Percentiles rank a stretch among this genome's conserved stretches.
phyloP scores from a whole-genome alignment of 2,113 vertebrate genomes.

The Urocitellus parryii region DNA sequence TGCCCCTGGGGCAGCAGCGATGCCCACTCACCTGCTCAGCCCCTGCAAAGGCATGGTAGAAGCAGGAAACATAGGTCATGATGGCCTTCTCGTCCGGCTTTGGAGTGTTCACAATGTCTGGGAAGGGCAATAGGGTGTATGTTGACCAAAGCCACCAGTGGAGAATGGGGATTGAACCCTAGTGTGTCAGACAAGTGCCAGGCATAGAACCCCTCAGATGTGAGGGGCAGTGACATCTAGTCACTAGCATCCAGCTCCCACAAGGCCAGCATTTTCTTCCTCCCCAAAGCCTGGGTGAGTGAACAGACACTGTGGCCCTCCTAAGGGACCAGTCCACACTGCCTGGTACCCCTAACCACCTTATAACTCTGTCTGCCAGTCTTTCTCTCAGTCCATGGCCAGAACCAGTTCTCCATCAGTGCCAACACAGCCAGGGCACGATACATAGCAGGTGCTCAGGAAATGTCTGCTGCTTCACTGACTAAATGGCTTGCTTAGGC shows the following conservation, averaged over 20 bases:
- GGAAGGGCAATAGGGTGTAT: neutral
- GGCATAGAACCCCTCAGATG: neutral
- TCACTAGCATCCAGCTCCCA: neutral
- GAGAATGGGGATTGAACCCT: neutral
- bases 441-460: neutral
- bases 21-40: slow-evolving; percentile 91
- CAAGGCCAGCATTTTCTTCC: neutral
- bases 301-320: neutral
- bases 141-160: neutral
- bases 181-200: too few relatives aligned
- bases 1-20: neutral
- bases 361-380: neutral
- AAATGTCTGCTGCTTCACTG: neutral
- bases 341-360: neutral
- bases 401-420: neutral
- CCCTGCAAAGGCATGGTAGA: slow-evolving; percentile 96
- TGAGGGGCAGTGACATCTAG: neutral
- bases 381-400: neutral
- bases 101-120: slow-evolving; percentile 95
- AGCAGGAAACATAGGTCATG: slow-evolving; percentile 97
- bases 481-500: neutral
- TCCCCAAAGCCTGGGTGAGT: neutral
- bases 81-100: slow-evolving; percentile 96
- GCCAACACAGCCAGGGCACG: neutral
- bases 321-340: neutral